Percentiles rank a stretch among this genome's conserved stretches.
Conservation (phyloP, 23 tunicate genomes). For the Trididemnum clinides region DNA sequence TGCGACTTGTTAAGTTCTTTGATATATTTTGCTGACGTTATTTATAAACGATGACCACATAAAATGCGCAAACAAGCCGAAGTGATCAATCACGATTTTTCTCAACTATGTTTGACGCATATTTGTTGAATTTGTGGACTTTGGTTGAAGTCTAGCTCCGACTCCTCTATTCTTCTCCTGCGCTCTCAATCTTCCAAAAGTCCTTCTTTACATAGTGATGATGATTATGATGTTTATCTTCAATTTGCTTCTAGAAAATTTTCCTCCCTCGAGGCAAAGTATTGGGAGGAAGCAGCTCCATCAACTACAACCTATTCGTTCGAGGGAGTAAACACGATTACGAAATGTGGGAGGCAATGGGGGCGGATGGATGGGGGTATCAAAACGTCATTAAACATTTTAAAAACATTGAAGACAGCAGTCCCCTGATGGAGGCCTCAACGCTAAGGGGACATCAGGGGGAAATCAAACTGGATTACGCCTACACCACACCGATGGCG, state of each 20-base stretch:
- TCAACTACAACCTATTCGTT: slow-evolving; percentile 61
- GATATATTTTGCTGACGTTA: no score
- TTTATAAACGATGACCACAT: no score
- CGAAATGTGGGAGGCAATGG: slow-evolving; percentile 65
- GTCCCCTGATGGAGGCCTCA: background rate
- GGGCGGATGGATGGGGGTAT: slow-evolving; percentile 79
- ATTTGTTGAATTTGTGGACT: no score
- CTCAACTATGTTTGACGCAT: no score
- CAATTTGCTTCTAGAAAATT: slow-evolving; percentile 45
- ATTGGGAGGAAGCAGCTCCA: slow-evolving; percentile 71
- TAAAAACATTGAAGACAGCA: slow-evolving; percentile 50
- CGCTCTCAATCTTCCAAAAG: no score
- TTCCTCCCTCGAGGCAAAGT: slow-evolving; percentile 70
- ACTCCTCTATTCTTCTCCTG: no score
- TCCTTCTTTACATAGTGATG: no score
- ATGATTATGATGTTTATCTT: no score
- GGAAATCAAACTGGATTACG: slow-evolving; percentile 24
- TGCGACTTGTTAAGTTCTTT: no score
- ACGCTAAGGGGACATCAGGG: slow-evolving; percentile 40
- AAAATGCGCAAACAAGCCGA: no score
- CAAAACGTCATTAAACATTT: slow-evolving; percentile 54
- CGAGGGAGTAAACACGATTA: slow-evolving; percentile 71
- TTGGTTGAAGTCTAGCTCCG: no score
- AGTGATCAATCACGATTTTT: no score
- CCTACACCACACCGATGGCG: slow-evolving; percentile 16